Evolutionary conservation across 2,113 vertebrate genomes (phyloP).

Genomic region (Cyanistes caeruleus): DNA sequence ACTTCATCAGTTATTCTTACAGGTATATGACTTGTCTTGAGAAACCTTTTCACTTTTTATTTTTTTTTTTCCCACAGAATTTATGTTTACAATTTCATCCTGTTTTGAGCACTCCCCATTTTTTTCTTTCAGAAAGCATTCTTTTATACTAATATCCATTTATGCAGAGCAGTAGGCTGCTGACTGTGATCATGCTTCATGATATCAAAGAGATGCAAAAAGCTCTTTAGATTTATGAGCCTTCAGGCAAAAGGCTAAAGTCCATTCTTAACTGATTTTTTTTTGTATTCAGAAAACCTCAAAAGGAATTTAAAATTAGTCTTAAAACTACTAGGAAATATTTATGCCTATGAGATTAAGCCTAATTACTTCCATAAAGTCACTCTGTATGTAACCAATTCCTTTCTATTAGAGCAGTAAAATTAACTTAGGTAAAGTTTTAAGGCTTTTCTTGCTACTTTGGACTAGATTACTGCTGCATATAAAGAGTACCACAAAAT

Average conservation of each 20-base stretch:
- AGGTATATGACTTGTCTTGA: neutral
- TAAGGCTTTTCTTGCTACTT: neutral
- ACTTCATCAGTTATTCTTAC: neutral
- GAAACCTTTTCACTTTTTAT: neutral
- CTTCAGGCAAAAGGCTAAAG: neutral
- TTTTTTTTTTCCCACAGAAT: neutral
- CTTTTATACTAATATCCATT: neutral
- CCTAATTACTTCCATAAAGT: neutral
- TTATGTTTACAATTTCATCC: neutral
- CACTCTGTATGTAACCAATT: neutral
- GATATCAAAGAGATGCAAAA: neutral
- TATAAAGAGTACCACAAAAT: neutral
- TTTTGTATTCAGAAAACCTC: neutral
- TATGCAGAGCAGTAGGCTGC: neutral
- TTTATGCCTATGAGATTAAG: neutral
- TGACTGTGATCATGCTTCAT: neutral
- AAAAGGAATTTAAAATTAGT: neutral
- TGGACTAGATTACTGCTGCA: neutral
- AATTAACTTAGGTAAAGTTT: neutral
- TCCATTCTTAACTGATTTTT: neutral
- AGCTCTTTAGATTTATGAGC: neutral
- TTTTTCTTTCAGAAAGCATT: neutral
- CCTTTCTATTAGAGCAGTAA: neutral
- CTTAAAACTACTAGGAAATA: neutral
- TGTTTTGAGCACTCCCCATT: neutral